These are phyloP conservation scores for Epistrophe grossulariae DNA, from an alignment of 2,888 invertebrate genomes.

Conservation along the genomic window DNA sequence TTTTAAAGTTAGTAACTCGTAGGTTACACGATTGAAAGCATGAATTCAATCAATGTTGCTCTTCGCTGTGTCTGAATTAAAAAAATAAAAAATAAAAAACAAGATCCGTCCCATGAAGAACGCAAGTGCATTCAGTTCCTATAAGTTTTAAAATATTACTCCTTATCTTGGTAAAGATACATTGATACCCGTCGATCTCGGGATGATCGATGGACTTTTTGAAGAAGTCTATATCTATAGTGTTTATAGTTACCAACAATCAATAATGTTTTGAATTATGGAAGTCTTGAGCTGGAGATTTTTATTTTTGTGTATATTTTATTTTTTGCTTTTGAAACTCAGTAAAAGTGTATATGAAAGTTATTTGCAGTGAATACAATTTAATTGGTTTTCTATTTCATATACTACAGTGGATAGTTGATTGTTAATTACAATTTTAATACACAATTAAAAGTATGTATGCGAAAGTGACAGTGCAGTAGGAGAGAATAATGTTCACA, in stretches of 20 bases:
- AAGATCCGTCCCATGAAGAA: slow-evolving; percentile 4
- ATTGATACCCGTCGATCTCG: slow-evolving; percentile 11
- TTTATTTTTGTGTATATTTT: slow-evolving; percentile 77
- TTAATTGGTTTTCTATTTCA: slow-evolving; percentile 42
- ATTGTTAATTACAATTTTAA: slow-evolving; percentile 47
- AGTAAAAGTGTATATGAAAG: slow-evolving; percentile 68
- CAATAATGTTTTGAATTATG: slow-evolving; percentile 68
- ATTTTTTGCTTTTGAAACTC: slow-evolving; percentile 77
- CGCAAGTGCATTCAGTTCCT: neutral
- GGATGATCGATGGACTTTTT: slow-evolving; percentile 36
- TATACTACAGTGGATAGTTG: neutral
- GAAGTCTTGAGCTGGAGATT: slow-evolving; percentile 78
- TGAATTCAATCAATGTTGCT: slow-evolving; percentile 25
- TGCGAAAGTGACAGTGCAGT: slow-evolving; percentile 34
- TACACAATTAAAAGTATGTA: slow-evolving; percentile 20
- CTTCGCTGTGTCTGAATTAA: neutral
- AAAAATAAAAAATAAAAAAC: neutral
- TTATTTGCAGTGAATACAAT: slow-evolving; percentile 46
- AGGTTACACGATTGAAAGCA: slow-evolving; percentile 37
- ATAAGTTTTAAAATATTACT: slow-evolving; percentile 13
- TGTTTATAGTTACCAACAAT: neutral
- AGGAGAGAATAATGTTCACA: slow-evolving; percentile 27
- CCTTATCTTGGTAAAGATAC: slow-evolving; percentile 44
- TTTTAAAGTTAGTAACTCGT: slow-evolving; percentile 35
- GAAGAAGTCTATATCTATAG: neutral